phyloP scores from a whole-genome alignment of 2,888 invertebrate genomes.

The Myopa tessellatipennis region DNA sequence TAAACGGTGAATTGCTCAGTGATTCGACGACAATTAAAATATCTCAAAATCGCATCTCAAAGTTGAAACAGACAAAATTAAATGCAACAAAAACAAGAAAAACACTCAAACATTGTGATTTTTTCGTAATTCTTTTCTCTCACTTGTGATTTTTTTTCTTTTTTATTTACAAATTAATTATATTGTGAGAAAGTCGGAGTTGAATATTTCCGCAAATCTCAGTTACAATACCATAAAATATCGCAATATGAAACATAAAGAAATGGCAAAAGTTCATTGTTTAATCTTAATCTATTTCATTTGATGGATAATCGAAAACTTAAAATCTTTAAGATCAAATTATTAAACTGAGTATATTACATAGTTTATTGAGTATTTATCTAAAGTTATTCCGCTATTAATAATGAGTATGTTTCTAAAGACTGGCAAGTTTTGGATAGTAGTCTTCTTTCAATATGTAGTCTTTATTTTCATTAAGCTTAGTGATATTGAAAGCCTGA shows the following conservation, averaged over 20 bases:
- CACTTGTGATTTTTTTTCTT: neutral
- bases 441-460: too few species aligned
- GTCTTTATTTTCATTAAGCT: too few species aligned
- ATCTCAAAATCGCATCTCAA: slow-evolving; percentile 1
- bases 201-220: slow-evolving; percentile 16
- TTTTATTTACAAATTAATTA: neutral
- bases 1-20: slow-evolving; percentile 28
- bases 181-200: slow-evolving; percentile 7
- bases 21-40: slow-evolving; percentile 17
- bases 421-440: too few species aligned
- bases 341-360: too few species aligned
- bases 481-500: too few species aligned
- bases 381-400: too few species aligned
- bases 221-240: neutral
- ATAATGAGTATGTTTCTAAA: too few species aligned
- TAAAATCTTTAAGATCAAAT: too few species aligned
- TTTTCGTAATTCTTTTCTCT: neutral
- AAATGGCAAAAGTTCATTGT: neutral
- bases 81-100: neutral
- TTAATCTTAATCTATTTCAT: neutral
- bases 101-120: neutral
- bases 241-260: neutral
- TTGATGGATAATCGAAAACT: neutral
- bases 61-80: too few species aligned
- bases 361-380: too few species aligned